These are phyloP conservation scores for Morelia viridis DNA, from an alignment of 2,797 vertebrate genomes.

Conservation along the genomic window DNA sequence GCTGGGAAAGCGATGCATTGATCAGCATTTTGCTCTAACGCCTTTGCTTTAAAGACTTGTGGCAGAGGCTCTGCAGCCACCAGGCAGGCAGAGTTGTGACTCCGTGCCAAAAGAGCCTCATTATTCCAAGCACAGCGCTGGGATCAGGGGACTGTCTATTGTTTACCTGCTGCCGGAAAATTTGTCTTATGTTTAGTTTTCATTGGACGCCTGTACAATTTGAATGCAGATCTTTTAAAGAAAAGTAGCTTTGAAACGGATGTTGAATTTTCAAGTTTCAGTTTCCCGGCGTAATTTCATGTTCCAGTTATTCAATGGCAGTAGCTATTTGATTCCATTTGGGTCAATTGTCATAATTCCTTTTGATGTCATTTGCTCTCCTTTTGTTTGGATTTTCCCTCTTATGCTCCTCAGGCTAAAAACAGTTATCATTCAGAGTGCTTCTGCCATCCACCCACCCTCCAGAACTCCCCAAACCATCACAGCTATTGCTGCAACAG, in stretches of 20 bases:
- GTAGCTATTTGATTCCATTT: neutral
- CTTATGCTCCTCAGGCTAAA: neutral
- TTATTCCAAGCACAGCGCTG: neutral
- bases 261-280: neutral
- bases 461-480: too few relatives aligned
- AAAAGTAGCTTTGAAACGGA: neutral
- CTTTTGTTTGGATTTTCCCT: neutral
- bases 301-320: neutral
- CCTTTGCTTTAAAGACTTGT: slow-evolving; percentile 1
- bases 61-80: neutral
- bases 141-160: neutral
- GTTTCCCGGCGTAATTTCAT: neutral
- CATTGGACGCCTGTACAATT: neutral
- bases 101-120: slow-evolving; percentile 14
- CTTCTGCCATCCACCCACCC: neutral
- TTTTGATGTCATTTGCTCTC: neutral
- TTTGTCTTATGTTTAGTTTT: slow-evolving; percentile 31
- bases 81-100: accelerated
- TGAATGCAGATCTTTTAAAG: neutral
- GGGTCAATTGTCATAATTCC: slow-evolving; percentile 11
- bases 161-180: neutral
- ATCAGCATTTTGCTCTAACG: neutral
- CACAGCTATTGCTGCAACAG: too few relatives aligned
- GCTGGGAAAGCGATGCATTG: neutral
- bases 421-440: neutral